phyloP scores from a whole-genome alignment of 1,140 invertebrate genomes.

The Aleiodes sp. region DNA sequence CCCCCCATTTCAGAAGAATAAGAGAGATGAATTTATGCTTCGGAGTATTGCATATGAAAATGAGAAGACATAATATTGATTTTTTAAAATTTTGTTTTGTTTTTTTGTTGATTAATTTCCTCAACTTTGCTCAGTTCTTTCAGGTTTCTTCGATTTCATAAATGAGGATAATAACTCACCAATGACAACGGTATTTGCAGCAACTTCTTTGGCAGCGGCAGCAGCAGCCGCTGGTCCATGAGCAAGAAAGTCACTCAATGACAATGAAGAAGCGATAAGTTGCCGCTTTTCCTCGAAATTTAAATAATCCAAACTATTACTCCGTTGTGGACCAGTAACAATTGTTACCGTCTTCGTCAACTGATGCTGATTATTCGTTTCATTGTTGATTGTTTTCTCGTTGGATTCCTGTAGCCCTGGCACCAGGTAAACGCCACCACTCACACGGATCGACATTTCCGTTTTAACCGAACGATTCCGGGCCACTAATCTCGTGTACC shows the following conservation, averaged over 20 bases:
- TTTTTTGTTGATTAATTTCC: neutral
- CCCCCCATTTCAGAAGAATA: neutral
- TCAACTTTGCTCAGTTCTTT: neutral
- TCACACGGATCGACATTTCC: conserved; percentile 63
- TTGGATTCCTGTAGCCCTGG: conserved; percentile 46
- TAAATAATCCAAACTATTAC: conserved; percentile 86
- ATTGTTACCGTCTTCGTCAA: conserved; percentile 71
- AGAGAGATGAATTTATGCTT: no score
- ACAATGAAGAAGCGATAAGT: conserved; percentile 86
- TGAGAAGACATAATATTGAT: neutral
- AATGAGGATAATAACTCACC: conserved; percentile 62
- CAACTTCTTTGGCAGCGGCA: conserved; percentile 68
- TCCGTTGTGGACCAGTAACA: conserved; percentile 74
- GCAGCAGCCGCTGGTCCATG: conserved; percentile 73
- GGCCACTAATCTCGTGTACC: no score
- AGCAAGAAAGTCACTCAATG: conserved; percentile 84
- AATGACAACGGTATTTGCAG: conserved; percentile 67
- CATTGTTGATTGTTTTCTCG: conserved; percentile 47
- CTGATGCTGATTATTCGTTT: conserved; percentile 52
- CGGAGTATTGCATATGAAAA: neutral
- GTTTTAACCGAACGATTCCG: neutral
- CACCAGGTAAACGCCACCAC: conserved; percentile 62
- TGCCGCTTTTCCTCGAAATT: conserved; percentile 91
- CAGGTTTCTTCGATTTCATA: neutral
- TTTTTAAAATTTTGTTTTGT: neutral